A percentile compares a stretch with the other conserved stretches of the same genome.
phyloP scores from a whole-genome alignment of 2,888 invertebrate species.

The Nemoura dubitans region DNA sequence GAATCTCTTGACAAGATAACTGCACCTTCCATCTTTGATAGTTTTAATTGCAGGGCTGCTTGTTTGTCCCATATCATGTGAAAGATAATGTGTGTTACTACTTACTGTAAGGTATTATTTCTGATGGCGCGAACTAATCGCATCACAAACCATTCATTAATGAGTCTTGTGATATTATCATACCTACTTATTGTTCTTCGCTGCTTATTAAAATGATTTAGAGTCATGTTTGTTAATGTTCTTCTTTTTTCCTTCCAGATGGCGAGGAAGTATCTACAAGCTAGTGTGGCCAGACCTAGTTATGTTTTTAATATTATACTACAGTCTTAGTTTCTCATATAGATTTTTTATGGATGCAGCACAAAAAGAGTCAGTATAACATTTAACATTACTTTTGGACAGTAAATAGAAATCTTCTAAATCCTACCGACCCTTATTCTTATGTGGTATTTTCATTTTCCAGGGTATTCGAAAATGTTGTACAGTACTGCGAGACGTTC shows the following conservation, averaged over 20 bases:
- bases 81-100: too few relatives aligned
- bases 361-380: conserved; percentile 72
- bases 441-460: conserved; percentile 51
- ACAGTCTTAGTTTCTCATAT: conserved; percentile 80
- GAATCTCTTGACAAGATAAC: too few relatives aligned
- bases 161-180: not conserved
- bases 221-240: not conserved
- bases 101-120: too few relatives aligned
- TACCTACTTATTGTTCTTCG: not conserved
- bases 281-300: conserved; percentile 90
- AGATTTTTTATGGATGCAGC: conserved; percentile 72
- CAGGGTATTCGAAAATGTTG: conserved; percentile 84
- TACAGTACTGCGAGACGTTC: conserved; percentile 85
- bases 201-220: not conserved
- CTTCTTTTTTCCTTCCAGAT: conserved; percentile 67
- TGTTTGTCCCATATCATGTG: too few relatives aligned
- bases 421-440: not conserved
- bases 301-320: conserved; percentile 81
- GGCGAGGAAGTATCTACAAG: conserved; percentile 95
- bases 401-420: not conserved
- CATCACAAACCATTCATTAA: not conserved
- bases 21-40: too few relatives aligned
- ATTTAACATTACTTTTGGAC: not conserved
- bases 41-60: too few relatives aligned
- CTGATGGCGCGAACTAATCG: too few relatives aligned